These are phyloP conservation scores for Caenorhabditis drosophilae DNA, from an alignment of 2,888 invertebrate genomes.

Conservation along the genomic window DNA sequence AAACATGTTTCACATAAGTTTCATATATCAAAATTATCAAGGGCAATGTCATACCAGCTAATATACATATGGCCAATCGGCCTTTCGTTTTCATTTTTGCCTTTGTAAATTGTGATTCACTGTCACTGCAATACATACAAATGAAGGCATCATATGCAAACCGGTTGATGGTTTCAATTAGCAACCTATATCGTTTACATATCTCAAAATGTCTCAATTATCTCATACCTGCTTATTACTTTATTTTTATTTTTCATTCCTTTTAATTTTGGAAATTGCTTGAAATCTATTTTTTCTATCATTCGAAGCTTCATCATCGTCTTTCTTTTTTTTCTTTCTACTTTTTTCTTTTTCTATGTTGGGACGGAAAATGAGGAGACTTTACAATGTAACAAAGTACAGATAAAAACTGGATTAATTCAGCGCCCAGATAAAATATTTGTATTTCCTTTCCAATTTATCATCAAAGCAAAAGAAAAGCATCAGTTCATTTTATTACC, in stretches of 20 bases:
- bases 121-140: slow-evolving; percentile 3
- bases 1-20: too few species aligned
- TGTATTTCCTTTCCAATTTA: too few species aligned
- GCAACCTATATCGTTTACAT: slow-evolving; percentile 33
- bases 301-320: not conserved
- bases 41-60: not conserved
- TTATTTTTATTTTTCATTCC: not conserved
- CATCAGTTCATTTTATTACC: too few species aligned
- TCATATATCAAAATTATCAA: slow-evolving; percentile 15
- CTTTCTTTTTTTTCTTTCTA: slow-evolving; percentile 1
- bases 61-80: slow-evolving; percentile 25
- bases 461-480: too few species aligned
- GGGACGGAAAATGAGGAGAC: too few species aligned
- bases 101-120: slow-evolving; percentile 32
- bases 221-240: not conserved
- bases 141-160: slow-evolving; percentile 7
- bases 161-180: slow-evolving; percentile 47
- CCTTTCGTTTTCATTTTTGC: slow-evolving; percentile 1
- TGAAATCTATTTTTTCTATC: not conserved
- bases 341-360: not conserved
- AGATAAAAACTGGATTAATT: too few species aligned
- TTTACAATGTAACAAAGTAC: too few species aligned
- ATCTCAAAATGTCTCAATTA: slow-evolving; percentile 1
- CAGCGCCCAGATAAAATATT: too few species aligned
- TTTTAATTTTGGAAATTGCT: not conserved